Evolutionary conservation across 2,888 invertebrate genomes (phyloP).

Genomic region (Callinectes sapidus): DNA sequence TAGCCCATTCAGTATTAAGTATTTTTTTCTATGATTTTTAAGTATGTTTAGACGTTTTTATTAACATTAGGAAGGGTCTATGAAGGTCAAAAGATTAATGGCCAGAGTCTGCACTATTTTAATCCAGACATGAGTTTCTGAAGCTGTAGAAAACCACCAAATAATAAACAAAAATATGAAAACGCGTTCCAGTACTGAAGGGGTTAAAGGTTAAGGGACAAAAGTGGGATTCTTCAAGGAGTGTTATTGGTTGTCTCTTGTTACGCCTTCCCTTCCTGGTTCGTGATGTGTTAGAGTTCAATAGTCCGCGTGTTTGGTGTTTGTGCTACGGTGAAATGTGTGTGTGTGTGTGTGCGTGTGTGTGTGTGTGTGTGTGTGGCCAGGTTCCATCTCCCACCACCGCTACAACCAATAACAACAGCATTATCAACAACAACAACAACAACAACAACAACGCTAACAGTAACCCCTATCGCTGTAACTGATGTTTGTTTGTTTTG

Average conservation of each 20-base stretch:
- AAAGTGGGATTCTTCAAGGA: background rate
- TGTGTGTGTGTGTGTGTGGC: background rate
- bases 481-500: background rate
- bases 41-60: too few species aligned
- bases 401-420: too few species aligned
- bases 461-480: background rate
- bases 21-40: too few species aligned
- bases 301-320: background rate
- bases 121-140: too few species aligned
- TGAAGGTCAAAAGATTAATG: too few species aligned
- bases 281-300: background rate
- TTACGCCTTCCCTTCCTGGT: background rate
- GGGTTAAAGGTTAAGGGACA: background rate
- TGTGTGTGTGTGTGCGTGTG: conserved; percentile 17
- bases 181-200: too few species aligned
- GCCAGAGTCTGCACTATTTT: too few species aligned
- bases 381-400: background rate
- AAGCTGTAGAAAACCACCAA: too few species aligned
- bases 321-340: background rate
- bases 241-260: background rate
- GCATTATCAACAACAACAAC: background rate
- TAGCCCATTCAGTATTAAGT: too few species aligned
- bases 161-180: too few species aligned
- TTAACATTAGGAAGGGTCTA: too few species aligned
- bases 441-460: background rate